A percentile compares a stretch with the other conserved stretches of the same genome.
Conservation (phyloP, 2,797 vertebrate genomes). For the Takifugu rubripes region DNA sequence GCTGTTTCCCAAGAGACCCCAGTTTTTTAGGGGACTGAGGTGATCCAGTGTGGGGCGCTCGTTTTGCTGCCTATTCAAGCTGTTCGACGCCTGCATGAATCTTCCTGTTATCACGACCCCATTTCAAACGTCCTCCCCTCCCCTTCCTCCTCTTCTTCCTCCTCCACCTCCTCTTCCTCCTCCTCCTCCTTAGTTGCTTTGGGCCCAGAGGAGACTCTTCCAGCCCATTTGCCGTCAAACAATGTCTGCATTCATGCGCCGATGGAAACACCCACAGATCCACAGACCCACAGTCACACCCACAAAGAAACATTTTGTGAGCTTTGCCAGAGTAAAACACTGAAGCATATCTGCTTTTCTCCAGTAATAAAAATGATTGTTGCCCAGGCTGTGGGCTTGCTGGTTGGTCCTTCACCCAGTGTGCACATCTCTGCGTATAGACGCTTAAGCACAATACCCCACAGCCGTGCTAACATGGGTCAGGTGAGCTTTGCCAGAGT, state of each 20-base stretch:
- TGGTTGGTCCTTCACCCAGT: slow-evolving; percentile 19
- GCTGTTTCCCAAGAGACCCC: slow-evolving; percentile 16
- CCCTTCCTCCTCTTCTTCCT: slow-evolving; percentile 22
- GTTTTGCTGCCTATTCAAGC: slow-evolving; percentile 37
- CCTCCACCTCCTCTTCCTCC: slow-evolving; percentile 17
- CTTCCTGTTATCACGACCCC: slow-evolving; percentile 60
- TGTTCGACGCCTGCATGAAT: slow-evolving; percentile 52
- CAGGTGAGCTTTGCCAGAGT: slow-evolving; percentile 45
- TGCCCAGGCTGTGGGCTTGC: slow-evolving; percentile 7
- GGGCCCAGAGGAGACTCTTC: slow-evolving; percentile 60
- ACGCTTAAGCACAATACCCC: too few relatives aligned
- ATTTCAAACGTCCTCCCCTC: slow-evolving; percentile 49
- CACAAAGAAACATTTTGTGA: slow-evolving; percentile 54
- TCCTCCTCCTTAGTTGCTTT: slow-evolving; percentile 35
- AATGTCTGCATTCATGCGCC: slow-evolving; percentile 71
- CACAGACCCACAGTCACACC: slow-evolving; percentile 42
- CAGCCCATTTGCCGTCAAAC: slow-evolving; percentile 69
- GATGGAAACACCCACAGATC: slow-evolving; percentile 39
- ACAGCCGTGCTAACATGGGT: too few relatives aligned
- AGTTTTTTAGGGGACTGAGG: slow-evolving; percentile 3
- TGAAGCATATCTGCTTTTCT: slow-evolving; percentile 34
- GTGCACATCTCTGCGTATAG: too few relatives aligned
- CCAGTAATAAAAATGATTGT: slow-evolving; percentile 23
- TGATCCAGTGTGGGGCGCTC: slow-evolving; percentile 35
- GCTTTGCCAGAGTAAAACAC: slow-evolving; percentile 55